Base-by-base conservation (phyloP, 2,888 invertebrate genomes). In the Drosophila diplacantha region DNA sequence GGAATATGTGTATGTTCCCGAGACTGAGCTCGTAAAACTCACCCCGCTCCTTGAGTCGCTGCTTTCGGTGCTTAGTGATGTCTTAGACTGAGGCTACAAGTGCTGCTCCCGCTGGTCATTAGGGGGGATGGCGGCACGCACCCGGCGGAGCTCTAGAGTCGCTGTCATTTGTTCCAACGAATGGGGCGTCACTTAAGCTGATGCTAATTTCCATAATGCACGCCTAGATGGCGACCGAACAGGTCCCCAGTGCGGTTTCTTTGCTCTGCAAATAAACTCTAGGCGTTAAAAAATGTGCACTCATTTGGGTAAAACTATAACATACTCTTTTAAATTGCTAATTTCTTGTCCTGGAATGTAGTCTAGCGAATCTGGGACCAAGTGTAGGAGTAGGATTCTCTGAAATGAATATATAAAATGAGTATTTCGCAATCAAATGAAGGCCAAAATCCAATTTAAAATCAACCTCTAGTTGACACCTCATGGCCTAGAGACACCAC, bases 111-210 rank as follows among this genome's bases (percentile, higher is more conserved):
- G 61, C 52, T 60, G 62, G 68, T 71, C 73, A 68, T 71, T 71
- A 72, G 59, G 57, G 46, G 44, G 14, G 32, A 63, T 35, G 65
- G 51, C 49, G 64, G 65, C 72, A 72, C 79, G 71, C 76, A 74
- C 71, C 70, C 84, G 79, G 74, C 76, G 85, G 85, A 85, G 73
- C 81, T 22, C 79, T 72, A 72, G 72, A 53, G 64, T 66, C 67
- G 80, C 76, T 14, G 84, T 85, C 84, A 83, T 85, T 85, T 85
- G 75, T 76, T 82, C 75, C 79, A 73, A 74, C 62, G 44, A 69
- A 75, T 75, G 77, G 79, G 81, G 79, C 83, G 81, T 81, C 76
- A 63, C 74, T 75, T 74, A 53, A 59, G 54, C 50, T 54, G 61
- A 51, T 66, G 78, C 78, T 78, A 77, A 77, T 77, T 77, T 77